Percentiles rank a stretch among this genome's conserved stretches.
Conservation (phyloP, 2,797 vertebrate species). For the Acestrorhynchus altus region DNA sequence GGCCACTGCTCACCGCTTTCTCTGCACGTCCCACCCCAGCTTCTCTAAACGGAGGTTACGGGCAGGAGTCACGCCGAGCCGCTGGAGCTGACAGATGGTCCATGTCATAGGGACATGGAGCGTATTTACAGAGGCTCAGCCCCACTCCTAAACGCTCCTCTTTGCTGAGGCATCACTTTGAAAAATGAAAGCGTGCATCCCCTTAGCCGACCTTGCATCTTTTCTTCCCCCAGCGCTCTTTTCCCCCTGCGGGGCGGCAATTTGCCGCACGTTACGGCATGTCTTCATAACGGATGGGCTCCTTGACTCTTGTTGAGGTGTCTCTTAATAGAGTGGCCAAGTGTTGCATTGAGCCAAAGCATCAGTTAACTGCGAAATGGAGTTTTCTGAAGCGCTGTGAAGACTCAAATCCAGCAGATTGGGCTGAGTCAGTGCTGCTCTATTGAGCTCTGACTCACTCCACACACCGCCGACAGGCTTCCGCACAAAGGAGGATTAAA, state of each 20-base stretch:
- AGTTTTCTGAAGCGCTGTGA: conserved; percentile 1
- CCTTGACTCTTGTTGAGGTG: conserved; percentile 27
- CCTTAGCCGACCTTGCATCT: conserved; percentile 38
- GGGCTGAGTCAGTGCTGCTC: conserved; percentile 3
- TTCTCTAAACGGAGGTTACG: conserved; percentile 41
- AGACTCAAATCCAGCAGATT: conserved; percentile 12
- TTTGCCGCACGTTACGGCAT: conserved; percentile 36
- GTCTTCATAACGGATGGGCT: conserved; percentile 41
- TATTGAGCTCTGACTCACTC: not conserved
- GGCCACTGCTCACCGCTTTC: conserved; percentile 1
- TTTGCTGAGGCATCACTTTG: conserved; percentile 44
- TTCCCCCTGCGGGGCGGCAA: conserved; percentile 8
- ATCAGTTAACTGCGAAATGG: conserved; percentile 33
- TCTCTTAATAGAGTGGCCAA: conserved; percentile 38
- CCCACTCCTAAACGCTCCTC: conserved; percentile 24
- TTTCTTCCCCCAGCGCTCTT: not conserved
- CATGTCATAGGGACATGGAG: conserved; percentile 23
- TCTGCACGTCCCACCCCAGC: not conserved
- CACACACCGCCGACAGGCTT: not conserved
- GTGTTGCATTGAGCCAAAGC: conserved; percentile 20
- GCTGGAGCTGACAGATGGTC: conserved; percentile 54
- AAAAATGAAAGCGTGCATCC: conserved; percentile 39
- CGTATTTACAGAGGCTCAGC: conserved; percentile 46
- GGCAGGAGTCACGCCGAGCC: conserved; percentile 28
- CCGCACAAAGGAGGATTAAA: not conserved